Evolutionary conservation across 2,797 vertebrate species (phyloP), one percentile per base, ranked within the genome.

Genomic region (Esox lucius): DNA sequence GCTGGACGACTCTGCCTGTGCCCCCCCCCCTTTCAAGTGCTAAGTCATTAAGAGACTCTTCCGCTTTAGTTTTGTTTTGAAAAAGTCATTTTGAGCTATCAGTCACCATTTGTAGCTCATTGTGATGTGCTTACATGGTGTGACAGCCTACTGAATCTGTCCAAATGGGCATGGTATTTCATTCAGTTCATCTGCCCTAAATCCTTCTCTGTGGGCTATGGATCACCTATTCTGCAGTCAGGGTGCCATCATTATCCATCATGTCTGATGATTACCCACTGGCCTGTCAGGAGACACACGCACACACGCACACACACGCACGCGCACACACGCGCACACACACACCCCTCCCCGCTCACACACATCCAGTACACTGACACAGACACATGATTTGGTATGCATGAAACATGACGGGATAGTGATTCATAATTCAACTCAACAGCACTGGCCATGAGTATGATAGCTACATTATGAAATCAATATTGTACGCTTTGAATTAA

Each of bases 391-490:
- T 64, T 64, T 9, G 15, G 15, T 1, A 3, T 49, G 53, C 16
- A 19, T 61, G 33, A 62, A 42, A 19, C 24, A 53, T n/a, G 62
- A 75, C 33, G 9, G 65, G 42, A 70, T 26, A 72, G 61, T 81
- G 73, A 82, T 85, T 75, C 75, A 4, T 16, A n/a, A 78, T 80
- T 74, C 75, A 69, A 72, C 68, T 78, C 33, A 56, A 56, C n/a
- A 65, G 78, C 76, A 72, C 46, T 70, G 70, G 62, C 33, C 76
- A 70, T 67, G 64, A 17, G 81, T 79, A 62, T 75, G 68, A 4
- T 28, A 70, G 72, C 71, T 15, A 22, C 78, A 85, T 82, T 75
- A 76, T 81, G 70, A 62, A 79, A 88, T 89, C 84, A 62, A 88
- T 85, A 46, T 26, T 49, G 67, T 8, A 81, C 46, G 73, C 69